Evolutionary conservation across 2,888 invertebrate genomes (phyloP).

Genomic region (Acanthosepion lycidas): DNA sequence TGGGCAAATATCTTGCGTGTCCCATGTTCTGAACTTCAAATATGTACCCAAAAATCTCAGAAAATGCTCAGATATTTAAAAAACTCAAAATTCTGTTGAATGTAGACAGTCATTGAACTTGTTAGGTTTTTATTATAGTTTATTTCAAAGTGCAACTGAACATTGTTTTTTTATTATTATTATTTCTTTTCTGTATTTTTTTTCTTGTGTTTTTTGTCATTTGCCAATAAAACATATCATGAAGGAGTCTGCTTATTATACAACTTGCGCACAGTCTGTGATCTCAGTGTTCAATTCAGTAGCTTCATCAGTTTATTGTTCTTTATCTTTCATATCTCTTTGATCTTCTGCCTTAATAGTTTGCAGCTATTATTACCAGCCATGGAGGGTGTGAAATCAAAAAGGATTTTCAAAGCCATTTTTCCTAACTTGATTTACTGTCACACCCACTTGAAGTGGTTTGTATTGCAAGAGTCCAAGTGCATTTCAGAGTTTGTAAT

Average conservation of each 20-base stretch:
- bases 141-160: background rate
- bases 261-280: background rate
- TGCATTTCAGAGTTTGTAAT: too few relatives aligned
- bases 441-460: too few relatives aligned
- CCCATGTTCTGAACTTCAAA: too few relatives aligned
- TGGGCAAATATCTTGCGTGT: too few relatives aligned
- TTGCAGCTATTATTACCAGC: background rate
- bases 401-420: background rate
- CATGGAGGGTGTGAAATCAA: conserved; percentile 33
- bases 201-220: background rate
- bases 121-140: background rate
- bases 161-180: background rate
- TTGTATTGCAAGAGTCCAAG: too few relatives aligned
- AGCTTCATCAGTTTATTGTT: background rate
- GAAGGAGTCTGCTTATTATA: background rate
- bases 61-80: too few relatives aligned
- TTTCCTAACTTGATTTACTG: background rate
- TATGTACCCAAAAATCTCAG: too few relatives aligned
- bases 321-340: background rate
- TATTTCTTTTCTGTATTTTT: background rate
- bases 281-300: background rate
- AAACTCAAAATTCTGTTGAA: too few relatives aligned
- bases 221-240: too few relatives aligned
- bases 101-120: background rate
- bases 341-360: background rate